Percentiles rank a stretch among this genome's conserved stretches.
Conservation (phyloP, 2,113 vertebrate genomes). For the Sinosuthora webbiana region DNA sequence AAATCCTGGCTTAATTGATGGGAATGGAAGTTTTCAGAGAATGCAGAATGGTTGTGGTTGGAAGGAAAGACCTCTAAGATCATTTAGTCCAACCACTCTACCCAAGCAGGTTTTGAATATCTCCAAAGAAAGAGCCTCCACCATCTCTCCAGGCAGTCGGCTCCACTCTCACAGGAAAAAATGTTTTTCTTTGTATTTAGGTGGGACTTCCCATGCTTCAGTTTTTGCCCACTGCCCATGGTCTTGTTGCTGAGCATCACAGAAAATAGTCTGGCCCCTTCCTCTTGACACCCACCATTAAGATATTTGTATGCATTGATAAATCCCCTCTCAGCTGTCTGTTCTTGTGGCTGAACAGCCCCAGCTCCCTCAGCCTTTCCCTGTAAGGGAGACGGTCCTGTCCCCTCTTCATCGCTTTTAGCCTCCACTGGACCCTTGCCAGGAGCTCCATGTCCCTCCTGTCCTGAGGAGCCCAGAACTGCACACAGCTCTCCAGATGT, state of each 20-base stretch:
- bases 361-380: background rate
- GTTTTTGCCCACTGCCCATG: background rate
- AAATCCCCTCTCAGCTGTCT: background rate
- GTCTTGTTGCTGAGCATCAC: background rate
- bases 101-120: background rate
- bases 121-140: background rate
- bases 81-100: background rate
- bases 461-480: background rate
- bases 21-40: background rate
- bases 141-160: background rate
- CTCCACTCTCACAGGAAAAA: background rate
- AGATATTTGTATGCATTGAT: background rate
- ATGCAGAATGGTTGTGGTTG: background rate
- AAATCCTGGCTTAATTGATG: background rate
- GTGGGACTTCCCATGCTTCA: accelerated
- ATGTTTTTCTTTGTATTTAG: background rate
- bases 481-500: background rate
- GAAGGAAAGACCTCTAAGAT: background rate
- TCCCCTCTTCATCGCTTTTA: accelerated
- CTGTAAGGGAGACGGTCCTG: background rate
- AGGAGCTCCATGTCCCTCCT: background rate
- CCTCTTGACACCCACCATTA: background rate
- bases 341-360: background rate
- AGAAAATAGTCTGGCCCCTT: background rate
- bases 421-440: too few relatives aligned